Evolutionary conservation across 2,113 vertebrate species (phyloP), one percentile per base, ranked within the genome.

Genomic region (Lethenteron reissneri): DNA sequence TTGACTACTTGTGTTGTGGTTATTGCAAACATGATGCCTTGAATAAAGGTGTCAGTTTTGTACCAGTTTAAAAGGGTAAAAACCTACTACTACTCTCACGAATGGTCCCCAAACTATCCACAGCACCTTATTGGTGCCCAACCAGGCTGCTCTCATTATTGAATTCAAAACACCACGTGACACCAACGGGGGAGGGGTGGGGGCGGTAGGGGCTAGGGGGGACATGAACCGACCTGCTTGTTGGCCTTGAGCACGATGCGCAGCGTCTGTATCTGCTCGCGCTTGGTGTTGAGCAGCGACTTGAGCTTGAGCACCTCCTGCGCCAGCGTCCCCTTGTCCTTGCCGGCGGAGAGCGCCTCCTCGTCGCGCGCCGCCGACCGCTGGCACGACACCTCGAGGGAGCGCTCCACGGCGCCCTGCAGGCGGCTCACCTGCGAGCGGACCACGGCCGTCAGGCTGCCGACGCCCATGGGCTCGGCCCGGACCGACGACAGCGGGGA

Each of bases 231-330:
- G 76, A 86, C 86, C 85, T 88, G 86, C 72, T 87, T 88, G 78
- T 85, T 88, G 58, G 86, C 86, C 77, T 87, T 88, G 17, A 88
- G 82, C 72, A 88, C 84, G n/a, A 85, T 88, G 76, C 86, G 81
- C 71, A 88, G 83, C 1, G 86, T 88, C 21, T 85, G 84, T 2
- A 88, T 86, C 81, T 88, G 86, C 70, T 88, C 86, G 70, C 84
- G 80, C 77, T 88, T 87, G 72, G 86, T 88, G 80, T 85, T 87
- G 64, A 88, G 81, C 71, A 87, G 80, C 17, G 86, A 87, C 76
- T 85, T 87, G 58, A 87, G 82, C 74, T 87, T 88, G 12, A 88
- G 76, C 2, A 86, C 83, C 71, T 88, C 86, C 73, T 88, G 84
- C 74, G 86, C 74, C 70, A 87, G 78, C 59, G 78, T 82, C 70